Evolutionary conservation across 1,140 invertebrate species (phyloP).

Genomic region (Drosophila grimshawi): DNA sequence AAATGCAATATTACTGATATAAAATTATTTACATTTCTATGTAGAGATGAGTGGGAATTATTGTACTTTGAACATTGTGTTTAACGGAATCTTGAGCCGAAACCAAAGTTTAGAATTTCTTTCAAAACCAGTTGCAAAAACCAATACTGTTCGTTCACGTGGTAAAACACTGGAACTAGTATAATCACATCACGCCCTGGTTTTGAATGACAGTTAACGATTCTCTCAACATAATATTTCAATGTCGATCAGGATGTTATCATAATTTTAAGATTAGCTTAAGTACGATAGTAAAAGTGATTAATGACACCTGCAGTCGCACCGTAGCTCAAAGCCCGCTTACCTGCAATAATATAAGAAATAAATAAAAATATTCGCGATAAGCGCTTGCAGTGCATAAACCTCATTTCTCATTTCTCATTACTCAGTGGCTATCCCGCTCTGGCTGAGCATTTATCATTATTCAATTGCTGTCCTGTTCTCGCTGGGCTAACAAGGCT

Average conservation of each 20-base stretch:
- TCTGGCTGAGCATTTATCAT: neutral
- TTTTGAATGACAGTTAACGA: too few relatives aligned
- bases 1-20: too few relatives aligned
- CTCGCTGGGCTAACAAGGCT: conserved; percentile 28
- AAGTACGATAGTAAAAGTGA: conserved; percentile 8
- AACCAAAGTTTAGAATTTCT: too few relatives aligned
- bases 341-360: neutral
- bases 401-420: conserved; percentile 30
- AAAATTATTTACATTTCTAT: too few relatives aligned
- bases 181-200: too few relatives aligned
- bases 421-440: neutral
- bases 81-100: too few relatives aligned
- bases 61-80: too few relatives aligned
- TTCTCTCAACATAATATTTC: neutral
- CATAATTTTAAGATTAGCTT: neutral
- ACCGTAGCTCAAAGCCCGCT: neutral
- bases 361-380: conserved; percentile 14
- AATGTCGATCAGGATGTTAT: neutral
- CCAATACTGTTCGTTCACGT: too few relatives aligned
- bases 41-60: too few relatives aligned
- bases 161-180: too few relatives aligned
- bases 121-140: too few relatives aligned
- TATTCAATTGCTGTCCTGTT: conserved; percentile 2
- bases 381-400: conserved; percentile 41
- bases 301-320: neutral